These are phyloP conservation scores for Petrophora chlorosata DNA, from an alignment of 2,888 invertebrate genomes.

Conservation along the genomic window DNA sequence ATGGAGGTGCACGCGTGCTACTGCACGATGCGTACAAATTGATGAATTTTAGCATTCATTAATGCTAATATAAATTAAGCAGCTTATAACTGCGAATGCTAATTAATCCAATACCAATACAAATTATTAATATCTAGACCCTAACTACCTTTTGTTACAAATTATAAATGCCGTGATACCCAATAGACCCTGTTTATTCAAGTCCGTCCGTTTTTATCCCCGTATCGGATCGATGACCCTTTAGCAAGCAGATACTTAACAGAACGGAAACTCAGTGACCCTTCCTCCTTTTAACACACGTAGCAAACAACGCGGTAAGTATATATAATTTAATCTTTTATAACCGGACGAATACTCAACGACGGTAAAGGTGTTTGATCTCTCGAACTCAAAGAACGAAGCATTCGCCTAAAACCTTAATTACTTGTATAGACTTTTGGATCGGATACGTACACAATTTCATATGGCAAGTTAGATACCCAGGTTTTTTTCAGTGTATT, in stretches of 20 bases:
- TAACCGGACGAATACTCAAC: constrained; percentile 16
- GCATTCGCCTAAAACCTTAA: too few species aligned
- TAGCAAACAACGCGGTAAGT: background rate
- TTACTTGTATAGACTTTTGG: too few species aligned
- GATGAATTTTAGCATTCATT: too few species aligned
- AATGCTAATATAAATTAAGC: too few species aligned
- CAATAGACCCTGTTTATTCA: constrained; percentile 12
- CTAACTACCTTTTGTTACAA: constrained; percentile 1
- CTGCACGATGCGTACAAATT: too few species aligned
- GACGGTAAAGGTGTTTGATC: constrained; percentile 2
- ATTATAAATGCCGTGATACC: constrained; percentile 1
- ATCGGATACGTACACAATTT: too few species aligned
- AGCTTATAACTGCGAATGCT: too few species aligned
- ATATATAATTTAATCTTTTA: constrained; percentile 18
- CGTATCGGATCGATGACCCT: constrained; percentile 24
- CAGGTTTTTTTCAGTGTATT: too few species aligned
- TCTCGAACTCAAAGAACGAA: background rate
- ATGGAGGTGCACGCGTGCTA: too few species aligned
- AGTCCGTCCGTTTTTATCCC: constrained; percentile 25
- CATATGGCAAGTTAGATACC: too few species aligned
- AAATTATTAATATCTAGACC: too few species aligned
- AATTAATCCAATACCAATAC: too few species aligned
- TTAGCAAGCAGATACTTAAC: constrained; percentile 21
- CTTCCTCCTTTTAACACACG: constrained; percentile 21
- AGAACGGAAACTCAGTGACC: constrained; percentile 29